Evolutionary conservation across 2,113 vertebrate species (phyloP), one percentile per base, ranked within the genome.

Genomic region (Festucalex cinctus): DNA sequence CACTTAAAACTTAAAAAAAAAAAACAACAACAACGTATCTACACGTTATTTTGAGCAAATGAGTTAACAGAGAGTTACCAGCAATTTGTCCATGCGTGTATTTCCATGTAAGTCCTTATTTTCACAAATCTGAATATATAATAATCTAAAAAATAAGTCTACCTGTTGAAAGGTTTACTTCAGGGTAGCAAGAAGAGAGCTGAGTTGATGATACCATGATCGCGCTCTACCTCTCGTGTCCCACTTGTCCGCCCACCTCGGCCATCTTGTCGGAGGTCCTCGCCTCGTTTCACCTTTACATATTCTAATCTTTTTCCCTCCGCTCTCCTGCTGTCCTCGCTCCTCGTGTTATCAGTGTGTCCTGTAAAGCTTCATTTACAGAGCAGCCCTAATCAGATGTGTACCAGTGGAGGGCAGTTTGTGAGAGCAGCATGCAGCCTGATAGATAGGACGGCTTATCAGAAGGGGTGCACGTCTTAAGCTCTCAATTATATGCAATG

Each of bases 401-500:
- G 83, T 80, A 68, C 53, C 77, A 67, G 83, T 46, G 66, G 65
- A 84, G 78, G 80, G 68, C 81, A 83, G 86, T 83, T 85, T 87
- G 85, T 80, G 73, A 79, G 80, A 86, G 63, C 85, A 71, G 83
- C 73, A 84, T 87, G 88, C 78, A 73, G 79, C 83, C 82, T 62
- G 81, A 68, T 69, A 84, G 83, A 87, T 85, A 81, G 76, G 35
- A 54, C 68, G 75, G 79, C 86, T 88, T 87, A 89, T 72, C 79
- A 73, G 77, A 81, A 76, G 78, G 79, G 79, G 70, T 81, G 74
- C 68, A 5, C 51, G 24, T 76, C 68, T 65, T 82, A 87, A 90
- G 87, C 86, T 84, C 83, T 88, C 85, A 85, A 85, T 92, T 88
- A 87, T 84, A 85, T 84, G 78, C 82, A n/a, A 75, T 59, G 72